Evolutionary conservation across 2,113 vertebrate genomes (phyloP), one percentile per base, ranked within the genome.

Genomic region (Prochilodus magdalenae): DNA sequence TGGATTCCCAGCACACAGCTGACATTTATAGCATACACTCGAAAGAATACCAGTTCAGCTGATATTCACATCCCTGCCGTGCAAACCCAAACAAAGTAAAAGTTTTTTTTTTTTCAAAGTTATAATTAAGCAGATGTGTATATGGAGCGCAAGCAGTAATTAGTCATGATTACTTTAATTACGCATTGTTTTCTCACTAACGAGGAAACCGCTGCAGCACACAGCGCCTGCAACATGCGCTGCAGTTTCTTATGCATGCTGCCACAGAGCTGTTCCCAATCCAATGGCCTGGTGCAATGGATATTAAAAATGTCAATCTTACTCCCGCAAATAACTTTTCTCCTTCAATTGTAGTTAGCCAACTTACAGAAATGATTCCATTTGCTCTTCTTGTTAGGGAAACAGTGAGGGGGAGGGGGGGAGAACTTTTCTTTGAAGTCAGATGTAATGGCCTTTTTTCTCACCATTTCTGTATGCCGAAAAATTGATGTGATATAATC

Each of bases 151-250:
- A 78, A 86, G 86, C 71, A 70, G 86, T 87, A 90, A 93, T 93
- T 90, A 90, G 91, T 90, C 89, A 86, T 88, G 89, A 93, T 91
- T 89, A 84, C 85, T 83, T 90, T 91, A 93, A 93, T 94, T 92
- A 87, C 81, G 70, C 81, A 90, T 89, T 90, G 90, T 92, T 91
- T 91, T 87, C 84, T 49, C 71, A 79, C 83, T 89, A 91, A 92
- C 83, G 75, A 89, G 70, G 79, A 71, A 72, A 79, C 71, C 27
- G 86, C 86, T 33, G 88, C 33, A 76, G 80, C 76, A 89, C n/a
- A n/a, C n/a, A n/a, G n/a, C n/a, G n/a, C n/a, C n/a, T n/a, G n/a
- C n/a, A n/a, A n/a, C n/a, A n/a, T n/a, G n/a, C n/a, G n/a, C n/a
- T n/a, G n/a, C n/a, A n/a, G n/a, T n/a, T 83, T 80, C 80, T 83